Evolutionary conservation across 2,113 vertebrate genomes (phyloP), one percentile per base, ranked within the genome.

Genomic region (Mesitornis unicolor): DNA sequence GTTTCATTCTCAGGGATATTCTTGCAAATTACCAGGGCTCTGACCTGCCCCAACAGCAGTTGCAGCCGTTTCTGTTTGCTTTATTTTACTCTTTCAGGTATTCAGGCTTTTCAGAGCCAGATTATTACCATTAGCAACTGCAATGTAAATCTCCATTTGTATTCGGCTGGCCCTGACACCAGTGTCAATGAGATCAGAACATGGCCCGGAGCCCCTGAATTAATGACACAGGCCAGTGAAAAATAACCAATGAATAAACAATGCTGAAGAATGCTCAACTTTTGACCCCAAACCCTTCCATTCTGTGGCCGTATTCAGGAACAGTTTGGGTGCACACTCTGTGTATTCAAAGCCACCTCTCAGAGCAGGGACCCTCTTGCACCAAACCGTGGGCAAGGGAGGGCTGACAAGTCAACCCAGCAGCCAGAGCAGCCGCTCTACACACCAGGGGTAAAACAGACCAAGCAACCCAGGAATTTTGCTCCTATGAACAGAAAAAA

Each of bases 171-270:
- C 87, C 80, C 26, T 51, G 81, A 95, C 85, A 89, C 84, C 95
- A 84, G 89, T 35, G 82, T 82, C 96, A 96, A 79, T 96, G 95
- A 97, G 96, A 96, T 96, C 90, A 96, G 89, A 97, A 97, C 94
- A 91, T 95, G 93, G 95, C 95, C 88, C 9, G 65, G 87, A 93
- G 89, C 94, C 94, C 83, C 81, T 89, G 89, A 91, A 97, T 97
- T 94, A 94, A 94, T 96, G 87, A 95, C 93, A 89, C 48, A 91
- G 90, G 69, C 87, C 83, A 88, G 75, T 56, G 87, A 87, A 87
- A 94, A 96, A 95, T 83, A 91, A 87, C 36, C 36, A 24, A 48
- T 76, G 75, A 84, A 80, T 68, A 90, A 79, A 89, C 86, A 89
- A 96, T 94, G 78, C 80, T 76, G 90, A 90, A 96, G 97, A 94